Percentiles rank a stretch among this genome's conserved stretches.
These are phyloP conservation scores for Synchiropus splendidus DNA, from an alignment of 2,113 vertebrate genomes.

Conservation along the genomic window DNA sequence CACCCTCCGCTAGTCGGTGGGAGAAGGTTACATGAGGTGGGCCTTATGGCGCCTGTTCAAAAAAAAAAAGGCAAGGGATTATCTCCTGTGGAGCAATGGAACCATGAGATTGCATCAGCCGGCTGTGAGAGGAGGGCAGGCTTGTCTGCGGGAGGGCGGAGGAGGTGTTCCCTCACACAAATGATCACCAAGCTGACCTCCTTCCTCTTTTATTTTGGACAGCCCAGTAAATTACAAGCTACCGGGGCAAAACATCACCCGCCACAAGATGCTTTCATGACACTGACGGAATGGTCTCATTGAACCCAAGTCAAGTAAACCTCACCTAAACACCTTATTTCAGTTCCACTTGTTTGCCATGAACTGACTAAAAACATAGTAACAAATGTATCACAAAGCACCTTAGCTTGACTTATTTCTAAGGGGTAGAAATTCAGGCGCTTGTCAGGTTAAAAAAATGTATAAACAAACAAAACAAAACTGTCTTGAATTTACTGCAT, in stretches of 20 bases:
- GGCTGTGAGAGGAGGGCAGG: slow-evolving; percentile 14
- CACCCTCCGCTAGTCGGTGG: background rate
- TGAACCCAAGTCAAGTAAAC: no score
- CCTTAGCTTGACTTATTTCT: no score
- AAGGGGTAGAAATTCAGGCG: no score
- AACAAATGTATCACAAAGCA: no score
- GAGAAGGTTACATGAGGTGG: slow-evolving; percentile 18
- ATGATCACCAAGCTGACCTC: background rate
- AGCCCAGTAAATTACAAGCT: slow-evolving; percentile 3
- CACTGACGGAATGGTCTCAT: no score
- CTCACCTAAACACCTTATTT: no score
- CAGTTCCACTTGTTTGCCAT: no score
- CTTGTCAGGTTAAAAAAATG: no score
- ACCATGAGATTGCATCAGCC: slow-evolving; percentile 64
- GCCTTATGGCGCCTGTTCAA: slow-evolving; percentile 17
- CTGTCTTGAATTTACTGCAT: background rate
- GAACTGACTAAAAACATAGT: no score
- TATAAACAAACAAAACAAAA: no score
- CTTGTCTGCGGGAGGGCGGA: background rate
- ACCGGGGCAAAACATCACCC: no score
- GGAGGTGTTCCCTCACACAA: slow-evolving; percentile 2
- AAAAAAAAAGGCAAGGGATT: slow-evolving; percentile 39
- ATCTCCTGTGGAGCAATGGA: slow-evolving; percentile 44
- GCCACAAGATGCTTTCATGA: no score
- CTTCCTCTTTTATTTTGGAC: slow-evolving; percentile 7